A percentile compares a stretch with the other conserved stretches of the same genome.
Evolutionary conservation across 2,888 invertebrate genomes (phyloP).

Genomic region (Automeris io): DNA sequence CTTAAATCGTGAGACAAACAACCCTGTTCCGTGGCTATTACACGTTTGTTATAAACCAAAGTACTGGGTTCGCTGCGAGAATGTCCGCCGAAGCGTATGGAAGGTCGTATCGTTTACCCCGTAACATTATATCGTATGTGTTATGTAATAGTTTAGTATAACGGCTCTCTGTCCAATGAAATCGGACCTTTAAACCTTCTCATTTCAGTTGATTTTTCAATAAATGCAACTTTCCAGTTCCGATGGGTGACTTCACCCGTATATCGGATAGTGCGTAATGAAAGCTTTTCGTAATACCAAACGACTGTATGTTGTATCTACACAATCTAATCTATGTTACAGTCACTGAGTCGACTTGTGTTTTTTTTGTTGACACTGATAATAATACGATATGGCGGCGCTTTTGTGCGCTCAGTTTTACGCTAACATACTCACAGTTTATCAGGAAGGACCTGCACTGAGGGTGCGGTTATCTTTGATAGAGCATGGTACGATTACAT

Average conservation of each 20-base stretch:
- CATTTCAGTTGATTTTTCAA: constrained; percentile 28
- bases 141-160: constrained; percentile 54
- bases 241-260: constrained; percentile 31
- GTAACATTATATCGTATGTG: constrained; percentile 55
- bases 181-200: constrained; percentile 28
- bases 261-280: constrained; percentile 37
- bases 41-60: constrained; percentile 24
- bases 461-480: neutral
- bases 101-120: constrained; percentile 64
- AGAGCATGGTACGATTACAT: too few relatives aligned
- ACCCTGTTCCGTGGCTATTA: neutral
- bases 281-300: constrained; percentile 47
- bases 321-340: constrained; percentile 31
- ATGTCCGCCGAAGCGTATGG: constrained; percentile 53
- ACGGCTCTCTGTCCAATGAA: constrained; percentile 23
- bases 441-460: neutral
- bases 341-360: constrained; percentile 7
- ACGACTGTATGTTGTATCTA: constrained; percentile 22
- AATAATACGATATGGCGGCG: constrained; percentile 7
- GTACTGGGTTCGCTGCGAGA: constrained; percentile 30
- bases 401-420: neutral
- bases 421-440: too few relatives aligned
- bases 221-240: constrained; percentile 12
- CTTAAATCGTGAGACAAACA: constrained; percentile 2
- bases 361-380: constrained; percentile 7